Evolutionary conservation across 2,797 vertebrate species (phyloP), one percentile per base, ranked within the genome.

Genomic region (Erethizon dorsatum): DNA sequence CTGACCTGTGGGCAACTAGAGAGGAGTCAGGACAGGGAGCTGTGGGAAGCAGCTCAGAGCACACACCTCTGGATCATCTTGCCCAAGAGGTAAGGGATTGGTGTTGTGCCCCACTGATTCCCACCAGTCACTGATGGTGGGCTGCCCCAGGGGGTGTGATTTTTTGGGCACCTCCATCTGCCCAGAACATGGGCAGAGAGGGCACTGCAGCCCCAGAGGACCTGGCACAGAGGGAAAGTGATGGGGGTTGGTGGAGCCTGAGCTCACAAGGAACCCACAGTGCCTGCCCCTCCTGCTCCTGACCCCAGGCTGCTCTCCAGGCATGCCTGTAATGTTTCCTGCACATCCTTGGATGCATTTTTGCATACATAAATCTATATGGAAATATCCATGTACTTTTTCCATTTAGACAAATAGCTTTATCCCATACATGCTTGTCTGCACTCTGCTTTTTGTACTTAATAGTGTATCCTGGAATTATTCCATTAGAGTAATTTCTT

Each of bases 371-470:
- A 97, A 83, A 83, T 87, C 69, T 57, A 71, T 24, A 63, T 63
- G 10, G 75, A 77, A 67, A 69, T 69, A 83, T 17, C 61, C 24
- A 11, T 54, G n/a, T 54, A 56, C 65, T 26, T 63, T 69, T 37
- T 59, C 54, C 26, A 45, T 78, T 96, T 95, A 75, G 61, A 84
- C 54, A 93, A 86, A 84, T 71, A 77, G 54, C 33, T 73, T 85
- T 41, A 59, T 91, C 83, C 67, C 28, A 59, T 11, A 71, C 5
- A 59, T 24, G 33, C 1, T 82, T 69, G 73, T 79, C 52, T 26
- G 47, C 33, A 73, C 28, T 78, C 93, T 63, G 52, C 22, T n/a
- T 92, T 93, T 92, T 86, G 91, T 86, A 80, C 56, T 91, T 80
- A 94, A 93, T 59, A 54, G 65, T 18, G 31, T 59, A 50, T 77